Base-by-base conservation (phyloP, 2,797 vertebrate species). In the Pangasius sanitwongsei region DNA sequence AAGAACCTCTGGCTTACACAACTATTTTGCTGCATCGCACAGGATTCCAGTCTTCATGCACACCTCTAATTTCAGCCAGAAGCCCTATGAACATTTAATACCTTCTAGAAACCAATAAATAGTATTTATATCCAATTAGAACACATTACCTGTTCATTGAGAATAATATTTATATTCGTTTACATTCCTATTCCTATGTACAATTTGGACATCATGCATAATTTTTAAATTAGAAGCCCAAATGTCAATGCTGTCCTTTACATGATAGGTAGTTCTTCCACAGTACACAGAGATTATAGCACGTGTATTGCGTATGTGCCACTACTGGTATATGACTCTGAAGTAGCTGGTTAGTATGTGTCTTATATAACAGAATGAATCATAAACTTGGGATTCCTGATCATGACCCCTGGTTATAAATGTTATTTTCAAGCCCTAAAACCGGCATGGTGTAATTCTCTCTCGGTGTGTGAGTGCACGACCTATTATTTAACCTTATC, bases 401-500 rank as follows among this genome's bases (percentile, higher is more conserved):
- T 65, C 65, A 25, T 85, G 83, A 70, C 16, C 65, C 55, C 1
- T 13, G 65, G n/a, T 55, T 37, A 25, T 85, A 84, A 84, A 53
- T 53, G n/a, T 48, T 15, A 41, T 41, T 65, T 67, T 67, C 20
- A 25, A 53, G 83, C 48, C 70, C 28, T 85, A 85, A 85, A 85
- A 70, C 20, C 55, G n/a, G 8, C 48, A 85, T 55, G 50, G 48
- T 70, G n/a, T 55, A 11, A 85, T 70, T 25, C 20, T 55, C 44
- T 69, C 9, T 69, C 0, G 53, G 8, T 34, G 28, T 85, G 34
- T 34, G 65, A 50, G 31, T 69, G n/a, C 20, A 12, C n/a, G 25
- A 70, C 48, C 83, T 55, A 70, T 85, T 70, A 70, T 70, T 70
- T 85, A 87, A 92, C 87, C 92, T 91, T 70, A 84, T 78, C 41